Evolutionary conservation across 2,797 vertebrate genomes (phyloP).

Genomic region (Danio kyathit): DNA sequence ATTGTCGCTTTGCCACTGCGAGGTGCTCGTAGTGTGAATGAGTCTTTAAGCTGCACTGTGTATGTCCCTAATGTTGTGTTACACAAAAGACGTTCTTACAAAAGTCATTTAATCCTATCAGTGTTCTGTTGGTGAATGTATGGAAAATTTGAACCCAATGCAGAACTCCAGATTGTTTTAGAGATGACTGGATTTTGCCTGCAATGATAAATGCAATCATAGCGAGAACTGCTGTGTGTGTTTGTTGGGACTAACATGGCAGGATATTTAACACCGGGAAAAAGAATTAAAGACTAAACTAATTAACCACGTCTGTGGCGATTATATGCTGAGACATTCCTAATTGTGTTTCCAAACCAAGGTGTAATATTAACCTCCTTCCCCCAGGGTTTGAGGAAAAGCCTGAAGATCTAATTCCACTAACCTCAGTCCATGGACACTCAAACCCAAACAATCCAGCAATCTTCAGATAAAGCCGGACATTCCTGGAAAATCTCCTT

Average conservation of each 20-base stretch:
- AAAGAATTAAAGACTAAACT: constrained; percentile 21
- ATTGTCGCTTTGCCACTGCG: too few species aligned
- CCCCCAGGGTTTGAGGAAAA: constrained; percentile 30
- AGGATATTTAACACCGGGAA: constrained; percentile 13
- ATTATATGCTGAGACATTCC: constrained; percentile 25
- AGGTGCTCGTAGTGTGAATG: too few species aligned
- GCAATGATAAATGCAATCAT: background rate
- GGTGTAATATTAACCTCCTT: constrained; percentile 43
- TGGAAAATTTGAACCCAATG: background rate
- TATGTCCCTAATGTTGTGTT: too few species aligned
- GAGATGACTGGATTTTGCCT: background rate
- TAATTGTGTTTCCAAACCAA: constrained; percentile 38
- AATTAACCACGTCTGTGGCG: background rate
- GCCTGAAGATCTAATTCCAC: constrained; percentile 30
- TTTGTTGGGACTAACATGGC: background rate
- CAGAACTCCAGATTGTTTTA: background rate
- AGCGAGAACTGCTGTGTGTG: background rate
- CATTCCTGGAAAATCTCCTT: constrained; percentile 67
- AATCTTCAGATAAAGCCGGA: constrained; percentile 60
- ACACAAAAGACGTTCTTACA: too few species aligned
- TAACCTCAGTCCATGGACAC: constrained; percentile 38
- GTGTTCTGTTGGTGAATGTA: background rate
- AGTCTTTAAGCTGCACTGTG: too few species aligned
- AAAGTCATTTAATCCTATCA: background rate
- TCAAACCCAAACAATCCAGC: constrained; percentile 49